Conservation (phyloP, 1,140 invertebrate genomes). For the Philopotamus ludificatus region DNA sequence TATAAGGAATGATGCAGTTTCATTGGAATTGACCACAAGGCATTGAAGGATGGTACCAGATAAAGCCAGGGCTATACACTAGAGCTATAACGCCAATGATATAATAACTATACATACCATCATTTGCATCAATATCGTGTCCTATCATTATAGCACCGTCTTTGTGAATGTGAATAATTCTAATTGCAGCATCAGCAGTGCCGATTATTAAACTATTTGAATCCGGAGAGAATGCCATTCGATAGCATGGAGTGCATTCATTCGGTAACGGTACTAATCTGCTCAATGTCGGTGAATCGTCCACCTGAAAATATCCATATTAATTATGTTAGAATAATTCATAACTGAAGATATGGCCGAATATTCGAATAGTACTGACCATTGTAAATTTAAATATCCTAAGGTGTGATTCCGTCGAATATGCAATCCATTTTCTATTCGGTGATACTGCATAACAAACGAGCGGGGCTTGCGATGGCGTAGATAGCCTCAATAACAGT, state of each 20-base stretch:
- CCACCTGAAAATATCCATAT: conserved; percentile 44
- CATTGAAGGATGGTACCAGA: background rate
- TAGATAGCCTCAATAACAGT: conserved; percentile 64
- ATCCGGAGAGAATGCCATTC: conserved; percentile 52
- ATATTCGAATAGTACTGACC: conserved; percentile 42
- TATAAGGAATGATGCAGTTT: no score
- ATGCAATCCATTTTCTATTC: conserved; percentile 68
- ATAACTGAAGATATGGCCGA: background rate
- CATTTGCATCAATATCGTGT: conserved; percentile 45
- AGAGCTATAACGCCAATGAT: background rate
- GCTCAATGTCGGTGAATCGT: conserved; percentile 50
- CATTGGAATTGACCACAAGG: no score
- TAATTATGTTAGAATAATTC: background rate
- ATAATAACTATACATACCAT: conserved; percentile 49
- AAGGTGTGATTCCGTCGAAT: conserved; percentile 66
- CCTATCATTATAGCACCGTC: conserved; percentile 48
- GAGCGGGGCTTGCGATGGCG: conserved; percentile 63
- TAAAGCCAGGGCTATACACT: background rate
- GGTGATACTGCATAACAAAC: conserved; percentile 67
- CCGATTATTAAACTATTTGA: conserved; percentile 47
- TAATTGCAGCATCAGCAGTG: conserved; percentile 40
- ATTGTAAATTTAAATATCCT: conserved; percentile 67
- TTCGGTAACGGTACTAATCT: conserved; percentile 49
- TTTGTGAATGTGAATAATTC: conserved; percentile 49
- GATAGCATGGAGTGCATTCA: conserved; percentile 49